These are phyloP conservation scores for Momotus momota DNA, from an alignment of 2,797 vertebrate species.

Conservation along the genomic window DNA sequence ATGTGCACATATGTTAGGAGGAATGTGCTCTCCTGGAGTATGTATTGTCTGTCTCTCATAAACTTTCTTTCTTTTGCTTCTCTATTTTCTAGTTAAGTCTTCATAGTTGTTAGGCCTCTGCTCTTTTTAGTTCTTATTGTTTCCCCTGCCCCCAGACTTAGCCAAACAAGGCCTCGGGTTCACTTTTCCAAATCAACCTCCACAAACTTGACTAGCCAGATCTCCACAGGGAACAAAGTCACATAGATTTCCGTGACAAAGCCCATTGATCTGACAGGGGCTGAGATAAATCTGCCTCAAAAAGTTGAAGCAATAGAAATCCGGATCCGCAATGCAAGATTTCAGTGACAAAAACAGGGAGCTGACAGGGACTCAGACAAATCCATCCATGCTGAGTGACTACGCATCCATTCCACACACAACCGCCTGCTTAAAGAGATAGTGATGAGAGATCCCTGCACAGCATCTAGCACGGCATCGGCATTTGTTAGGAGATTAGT, in stretches of 20 bases:
- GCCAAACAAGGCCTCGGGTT: background rate
- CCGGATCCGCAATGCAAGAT: conserved; percentile 40
- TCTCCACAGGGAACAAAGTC: conserved; percentile 63
- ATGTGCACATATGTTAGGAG: background rate
- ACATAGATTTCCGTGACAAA: conserved; percentile 63
- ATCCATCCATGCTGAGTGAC: conserved; percentile 67
- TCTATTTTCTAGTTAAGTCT: background rate
- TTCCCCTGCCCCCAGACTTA: accelerated
- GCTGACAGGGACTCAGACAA: conserved; percentile 68
- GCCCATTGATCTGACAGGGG: conserved; percentile 63
- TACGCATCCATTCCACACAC: conserved; percentile 40
- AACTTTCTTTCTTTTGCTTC: background rate
- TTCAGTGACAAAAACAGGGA: conserved; percentile 56
- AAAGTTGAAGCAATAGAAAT: conserved; percentile 64
- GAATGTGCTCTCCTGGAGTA: background rate
- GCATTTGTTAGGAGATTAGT: conserved; percentile 71
- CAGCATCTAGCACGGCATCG: conserved; percentile 44
- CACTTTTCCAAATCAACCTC: conserved; percentile 33
- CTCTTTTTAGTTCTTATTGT: background rate
- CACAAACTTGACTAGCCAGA: conserved; percentile 43
- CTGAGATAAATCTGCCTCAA: conserved; percentile 64
- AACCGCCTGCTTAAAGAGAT: conserved; percentile 66
- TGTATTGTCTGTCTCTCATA: background rate
- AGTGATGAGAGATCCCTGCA: conserved; percentile 66
- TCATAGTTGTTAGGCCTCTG: background rate